A percentile compares a stretch with the other conserved stretches of the same genome.
phyloP scores from a whole-genome alignment of 2,888 invertebrate genomes.

The Acanthosepion pharaonis region DNA sequence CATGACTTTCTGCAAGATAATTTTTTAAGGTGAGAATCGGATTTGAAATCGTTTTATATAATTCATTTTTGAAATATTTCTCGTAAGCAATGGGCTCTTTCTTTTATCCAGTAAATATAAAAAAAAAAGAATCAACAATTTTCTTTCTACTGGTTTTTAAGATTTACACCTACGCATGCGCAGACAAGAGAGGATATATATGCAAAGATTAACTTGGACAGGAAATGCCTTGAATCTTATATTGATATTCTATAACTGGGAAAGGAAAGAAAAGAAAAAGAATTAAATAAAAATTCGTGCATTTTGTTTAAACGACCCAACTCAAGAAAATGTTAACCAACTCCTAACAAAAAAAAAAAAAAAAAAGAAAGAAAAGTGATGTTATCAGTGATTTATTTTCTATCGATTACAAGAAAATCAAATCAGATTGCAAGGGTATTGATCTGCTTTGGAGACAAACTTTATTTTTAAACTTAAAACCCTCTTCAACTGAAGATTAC shows the following conservation, averaged over 20 bases:
- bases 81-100: neutral
- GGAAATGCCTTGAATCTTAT: neutral
- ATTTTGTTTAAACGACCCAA: neutral
- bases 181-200: neutral
- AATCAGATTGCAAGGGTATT: neutral
- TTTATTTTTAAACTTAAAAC: neutral
- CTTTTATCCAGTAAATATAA: neutral
- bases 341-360: neutral
- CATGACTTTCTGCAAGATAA: no score
- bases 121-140: neutral
- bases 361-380: no score
- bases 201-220: neutral
- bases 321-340: neutral
- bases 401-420: neutral
- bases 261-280: neutral
- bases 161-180: conserved; percentile 11
- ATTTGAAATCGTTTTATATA: no score
- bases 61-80: no score
- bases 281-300: neutral
- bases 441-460: neutral
- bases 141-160: neutral
- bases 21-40: no score
- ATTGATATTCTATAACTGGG: neutral
- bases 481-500: neutral
- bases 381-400: neutral